Base-by-base conservation (phyloP, 2,888 invertebrate species). In the Drosophila mettleri region DNA sequence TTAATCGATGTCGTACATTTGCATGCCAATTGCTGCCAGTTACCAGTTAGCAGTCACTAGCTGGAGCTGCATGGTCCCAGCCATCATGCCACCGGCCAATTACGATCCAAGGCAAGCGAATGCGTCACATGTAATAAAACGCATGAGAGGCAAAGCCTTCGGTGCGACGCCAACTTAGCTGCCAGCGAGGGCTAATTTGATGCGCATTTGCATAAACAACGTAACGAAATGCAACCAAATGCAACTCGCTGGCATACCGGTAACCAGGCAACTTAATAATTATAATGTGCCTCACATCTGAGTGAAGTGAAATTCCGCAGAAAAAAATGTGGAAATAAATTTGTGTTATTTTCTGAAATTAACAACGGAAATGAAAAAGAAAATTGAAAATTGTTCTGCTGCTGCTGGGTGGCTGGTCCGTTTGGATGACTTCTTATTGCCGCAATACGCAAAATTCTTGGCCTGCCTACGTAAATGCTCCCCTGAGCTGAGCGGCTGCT, bases 1-100 rank as follows among this genome's bases (percentile, higher is more conserved):
- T 89, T 86, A 86, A 86, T 86, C 89, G 86, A 88, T 89, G 89
- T 86, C 86, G 88, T 80, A 86, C 89, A 89, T 87, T 85, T 85
- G 78, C 89, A 85, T 84, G 86, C 86, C 84, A 83, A 88, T 84
- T 84, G 84, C 88, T 74, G 65, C 62, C 80, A 70, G 69, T 80
- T 71, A 45, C 55, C 65, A 63, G 63, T 45, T 39, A 14, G 54
- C 48, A 51, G 27, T n/a, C 18, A 9, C 48, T 38, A n/a, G 20
- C 49, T 52, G 34, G 38, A 43, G 48, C 27, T 18, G 12, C 31
- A 41, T 10, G 39, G 41, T 36, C 39, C n/a, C 38, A 14, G 52
- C 18, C 52, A 36, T 38, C 29, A 33, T 36, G 49, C 57, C 29
- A 67, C 27, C 29, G 57, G 66, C 75, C 78, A 78, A 78, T 78